Evolutionary conservation across 1,140 invertebrate species (phyloP), one percentile per base, ranked within the genome.

Genomic region (Aricia agestis): DNA sequence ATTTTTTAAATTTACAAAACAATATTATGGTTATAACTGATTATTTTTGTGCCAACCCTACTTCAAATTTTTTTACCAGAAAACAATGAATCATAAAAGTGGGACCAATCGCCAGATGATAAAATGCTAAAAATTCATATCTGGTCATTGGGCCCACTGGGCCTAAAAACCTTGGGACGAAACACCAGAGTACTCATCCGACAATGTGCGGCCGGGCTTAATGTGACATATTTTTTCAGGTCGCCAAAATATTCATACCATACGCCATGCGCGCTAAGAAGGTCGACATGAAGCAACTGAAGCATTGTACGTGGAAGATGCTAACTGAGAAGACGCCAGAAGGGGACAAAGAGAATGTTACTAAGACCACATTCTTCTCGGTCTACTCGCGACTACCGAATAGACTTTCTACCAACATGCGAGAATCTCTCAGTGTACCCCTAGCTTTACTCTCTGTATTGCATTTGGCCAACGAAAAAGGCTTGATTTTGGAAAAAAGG

Each of bases 381-480:
- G 67, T 96, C 25, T 95, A 95, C 76, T 86, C 93, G 15, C 78
- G 91, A 52, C 78, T 97, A 17, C 95, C 95, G 3, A 85, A 82
- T 31, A 91, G 92, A 70, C 78, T 97, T 11, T 92, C 93, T 0
- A 89, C 92, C 58, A 92, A 92, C 68, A 95, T 95, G 91, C 87
- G 92, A n/a, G 94, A 95, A 72, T 94, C 96, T 73, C 89, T 97
- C 63, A 96, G 95, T 82, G 93, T 95, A 66, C 94, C 95, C 0
- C 92, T 97, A 41, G 95, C 95, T 1, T 95, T 97, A 89, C 93
- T 96, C 17, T 95, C 96, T 6, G 85, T 97, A 7, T 87, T 97
- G 1, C 96, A 97, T 93, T 86, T 97, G 69, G 95, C 95, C 11
- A 97, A 97, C 86, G 96, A 97, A 86, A 95, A 95, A 74, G 89